Conservation (phyloP, 2,888 invertebrate genomes). For the Cheilosia pagana region DNA sequence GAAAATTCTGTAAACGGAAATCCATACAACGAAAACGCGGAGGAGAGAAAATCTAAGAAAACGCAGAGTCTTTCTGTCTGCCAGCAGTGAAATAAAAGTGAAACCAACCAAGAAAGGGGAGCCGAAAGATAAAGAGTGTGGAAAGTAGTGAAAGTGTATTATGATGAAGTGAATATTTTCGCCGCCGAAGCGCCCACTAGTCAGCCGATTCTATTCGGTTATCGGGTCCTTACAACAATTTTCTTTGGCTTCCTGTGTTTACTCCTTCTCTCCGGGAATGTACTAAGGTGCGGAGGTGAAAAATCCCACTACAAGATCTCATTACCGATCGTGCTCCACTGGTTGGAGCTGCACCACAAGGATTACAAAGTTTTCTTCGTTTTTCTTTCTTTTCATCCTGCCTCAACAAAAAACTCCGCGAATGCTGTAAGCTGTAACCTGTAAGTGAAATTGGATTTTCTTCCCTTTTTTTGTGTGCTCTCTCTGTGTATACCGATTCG, state of each 20-base stretch:
- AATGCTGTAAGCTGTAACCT: slow-evolving; percentile 16
- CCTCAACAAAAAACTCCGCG: slow-evolving; percentile 52
- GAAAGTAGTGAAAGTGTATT: slow-evolving; percentile 69
- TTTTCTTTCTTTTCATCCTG: slow-evolving; percentile 38
- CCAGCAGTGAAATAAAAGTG: slow-evolving; percentile 69
- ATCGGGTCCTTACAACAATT: neutral
- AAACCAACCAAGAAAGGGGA: slow-evolving; percentile 41
- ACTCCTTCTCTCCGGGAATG: neutral
- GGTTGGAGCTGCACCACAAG: slow-evolving; percentile 39
- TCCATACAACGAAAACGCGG: neutral
- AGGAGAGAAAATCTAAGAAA: slow-evolving; percentile 35
- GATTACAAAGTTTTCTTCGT: slow-evolving; percentile 55
- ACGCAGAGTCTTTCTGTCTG: slow-evolving; percentile 38
- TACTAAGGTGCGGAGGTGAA: slow-evolving; percentile 20
- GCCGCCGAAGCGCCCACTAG: slow-evolving; percentile 6
- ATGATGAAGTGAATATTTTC: slow-evolving; percentile 49
- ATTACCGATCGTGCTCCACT: slow-evolving; percentile 23
- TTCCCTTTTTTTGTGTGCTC: neutral
- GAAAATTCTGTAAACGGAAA: slow-evolving; percentile 27
- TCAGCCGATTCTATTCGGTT: neutral
- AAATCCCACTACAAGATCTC: neutral
- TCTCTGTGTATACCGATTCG: slow-evolving; percentile 25
- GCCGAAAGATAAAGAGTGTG: slow-evolving; percentile 35
- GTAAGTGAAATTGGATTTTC: slow-evolving; percentile 61
- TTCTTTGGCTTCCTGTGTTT: slow-evolving; percentile 1